Base-by-base conservation (phyloP, 2,113 vertebrate species). In the Copsychus sechellarum region DNA sequence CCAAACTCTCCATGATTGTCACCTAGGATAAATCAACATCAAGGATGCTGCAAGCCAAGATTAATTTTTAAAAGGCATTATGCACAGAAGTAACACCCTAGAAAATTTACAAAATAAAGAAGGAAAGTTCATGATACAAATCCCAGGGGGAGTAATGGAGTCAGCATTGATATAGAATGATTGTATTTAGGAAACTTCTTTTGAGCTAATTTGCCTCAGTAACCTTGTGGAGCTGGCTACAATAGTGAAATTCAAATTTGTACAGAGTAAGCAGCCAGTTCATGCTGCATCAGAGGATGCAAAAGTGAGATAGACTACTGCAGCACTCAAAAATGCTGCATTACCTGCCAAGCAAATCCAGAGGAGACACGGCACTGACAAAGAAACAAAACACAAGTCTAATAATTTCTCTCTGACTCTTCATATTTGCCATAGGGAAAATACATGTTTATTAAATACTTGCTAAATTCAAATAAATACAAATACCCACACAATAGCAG, bases 141-240 rank as follows among this genome's bases (percentile, higher is more conserved):
- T 9, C 20, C 23, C 23, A 24, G 7, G 33, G 14, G 13, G 0
- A 8, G 16, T 53, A 82, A 40, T 9, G 0, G 17, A 56, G 2
- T n/a, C 84, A n/a, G 9, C 9, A n/a, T 8, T 51, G 10, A 58
- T 33, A 64, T 65, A 40, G 77, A 86, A 88, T 15, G 71, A 71
- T 36, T 67, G 11, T 53, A 65, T 86, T 90, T 67, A 79, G 25
- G 67, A 88, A 77, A 78, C 11, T 10, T 64, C 17, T 67, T 91
- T 45, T 60, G 40, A 65, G 62, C 12, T 65, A 33, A 79, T 92
- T 86, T 64, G 48, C 14, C 9, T 79, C 14, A 5, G 57, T 48
- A 79, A 76, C 61, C 69, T 69, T n/a, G 22, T 43, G 24, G 38
- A 81, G 36, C 8, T 71, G 62, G 14, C 31, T 79, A 47, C 51